Evolutionary conservation across 2,797 vertebrate species (phyloP).

Genomic region (Corythornis leucogaster): DNA sequence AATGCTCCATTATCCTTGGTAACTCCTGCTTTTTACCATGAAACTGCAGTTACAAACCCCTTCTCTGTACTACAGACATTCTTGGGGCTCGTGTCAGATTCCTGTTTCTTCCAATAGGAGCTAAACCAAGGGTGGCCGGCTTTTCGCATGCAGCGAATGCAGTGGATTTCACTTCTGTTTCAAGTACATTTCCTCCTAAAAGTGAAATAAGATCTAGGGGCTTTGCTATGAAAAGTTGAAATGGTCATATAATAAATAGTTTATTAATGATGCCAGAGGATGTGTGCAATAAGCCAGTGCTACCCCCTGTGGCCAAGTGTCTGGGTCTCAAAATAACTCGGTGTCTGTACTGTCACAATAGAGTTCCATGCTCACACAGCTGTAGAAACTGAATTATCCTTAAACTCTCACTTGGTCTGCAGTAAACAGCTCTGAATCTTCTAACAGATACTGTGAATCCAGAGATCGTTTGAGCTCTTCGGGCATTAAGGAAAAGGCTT

Average conservation of each 20-base stretch:
- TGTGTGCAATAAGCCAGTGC: accelerated
- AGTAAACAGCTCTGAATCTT: neutral
- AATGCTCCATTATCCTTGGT: neutral
- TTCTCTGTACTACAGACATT: neutral
- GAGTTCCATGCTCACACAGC: neutral
- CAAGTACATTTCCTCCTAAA: neutral
- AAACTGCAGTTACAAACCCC: neutral
- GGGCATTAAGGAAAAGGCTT: neutral
- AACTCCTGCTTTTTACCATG: neutral
- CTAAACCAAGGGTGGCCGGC: neutral
- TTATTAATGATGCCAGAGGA: neutral
- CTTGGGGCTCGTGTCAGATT: neutral
- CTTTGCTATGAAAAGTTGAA: neutral
- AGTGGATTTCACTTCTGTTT: neutral
- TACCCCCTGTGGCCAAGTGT: neutral
- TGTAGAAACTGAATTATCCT: neutral
- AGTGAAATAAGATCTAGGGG: neutral
- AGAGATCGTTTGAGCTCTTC: neutral
- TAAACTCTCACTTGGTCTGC: neutral
- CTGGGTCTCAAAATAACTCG: neutral
- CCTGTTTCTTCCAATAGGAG: neutral
- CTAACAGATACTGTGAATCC: neutral
- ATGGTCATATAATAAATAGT: neutral
- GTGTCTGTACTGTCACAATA: neutral
- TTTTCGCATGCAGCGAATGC: accelerated